phyloP scores from a whole-genome alignment of 2,888 invertebrate species.

The Drosophila putrida region DNA sequence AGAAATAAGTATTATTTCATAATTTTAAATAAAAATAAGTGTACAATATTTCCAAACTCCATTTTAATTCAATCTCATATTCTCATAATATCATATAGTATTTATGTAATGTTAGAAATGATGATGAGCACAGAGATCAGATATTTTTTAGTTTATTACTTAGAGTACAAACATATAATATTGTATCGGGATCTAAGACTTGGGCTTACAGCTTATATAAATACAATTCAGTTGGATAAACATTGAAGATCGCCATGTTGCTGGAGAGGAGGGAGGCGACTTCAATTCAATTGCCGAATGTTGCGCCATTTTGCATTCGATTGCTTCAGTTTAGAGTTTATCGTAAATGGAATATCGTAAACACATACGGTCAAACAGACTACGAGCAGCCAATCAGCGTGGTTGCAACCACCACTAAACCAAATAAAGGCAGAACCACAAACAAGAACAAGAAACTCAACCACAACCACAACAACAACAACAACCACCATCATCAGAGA shows the following conservation, averaged over 20 bases:
- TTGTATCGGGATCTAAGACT: too few species aligned
- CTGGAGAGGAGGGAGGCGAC: not conserved
- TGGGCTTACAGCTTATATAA: too few species aligned
- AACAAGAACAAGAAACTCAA: slow-evolving; percentile 14
- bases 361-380: slow-evolving; percentile 13
- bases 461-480: slow-evolving; percentile 12
- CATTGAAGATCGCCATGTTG: slow-evolving; percentile 33
- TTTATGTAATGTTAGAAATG: too few species aligned
- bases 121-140: too few species aligned
- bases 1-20: too few species aligned
- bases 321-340: slow-evolving; percentile 10
- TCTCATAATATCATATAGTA: too few species aligned
- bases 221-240: not conserved
- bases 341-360: slow-evolving; percentile 48
- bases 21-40: too few species aligned
- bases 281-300: slow-evolving; percentile 23
- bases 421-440: slow-evolving; percentile 9
- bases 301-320: slow-evolving; percentile 69
- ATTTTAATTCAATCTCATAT: too few species aligned
- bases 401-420: slow-evolving; percentile 33
- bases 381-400: slow-evolving; percentile 43
- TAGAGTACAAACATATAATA: too few species aligned
- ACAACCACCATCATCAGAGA: slow-evolving; percentile 34
- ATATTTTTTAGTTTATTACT: too few species aligned
- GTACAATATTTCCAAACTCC: too few species aligned